Conservation (phyloP, 2,888 invertebrate species). For the Pammene aurita region DNA sequence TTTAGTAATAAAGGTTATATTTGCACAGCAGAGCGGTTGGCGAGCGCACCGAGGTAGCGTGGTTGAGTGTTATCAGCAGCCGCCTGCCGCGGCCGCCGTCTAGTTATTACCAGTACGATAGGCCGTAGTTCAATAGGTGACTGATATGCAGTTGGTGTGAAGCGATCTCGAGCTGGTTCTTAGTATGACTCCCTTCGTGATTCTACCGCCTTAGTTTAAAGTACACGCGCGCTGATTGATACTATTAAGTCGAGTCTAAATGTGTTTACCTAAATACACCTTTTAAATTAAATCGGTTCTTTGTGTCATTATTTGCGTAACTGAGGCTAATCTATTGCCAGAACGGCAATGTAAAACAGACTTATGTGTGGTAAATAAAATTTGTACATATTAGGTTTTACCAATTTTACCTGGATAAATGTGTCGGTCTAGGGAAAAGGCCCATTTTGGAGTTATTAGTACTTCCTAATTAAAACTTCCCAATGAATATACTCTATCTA, state of each 20-base stretch:
- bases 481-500: no score
- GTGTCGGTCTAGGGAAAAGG: no score
- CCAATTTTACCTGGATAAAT: no score
- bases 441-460: no score
- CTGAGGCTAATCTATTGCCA: no score
- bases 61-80: conserved; percentile 74
- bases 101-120: conserved; percentile 82
- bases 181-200: conserved; percentile 47
- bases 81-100: conserved; percentile 78
- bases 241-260: not conserved
- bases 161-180: conserved; percentile 79
- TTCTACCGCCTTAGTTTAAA: conserved; percentile 36
- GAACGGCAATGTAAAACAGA: no score
- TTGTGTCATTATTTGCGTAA: no score
- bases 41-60: conserved; percentile 52
- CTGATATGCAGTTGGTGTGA: conserved; percentile 73
- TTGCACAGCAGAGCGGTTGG: conserved; percentile 41
- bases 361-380: no score
- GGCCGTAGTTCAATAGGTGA: conserved; percentile 85
- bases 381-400: no score
- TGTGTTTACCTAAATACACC: not conserved
- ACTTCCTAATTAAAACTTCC: no score
- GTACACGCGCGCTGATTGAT: conserved; percentile 1
- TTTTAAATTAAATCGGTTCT: not conserved
- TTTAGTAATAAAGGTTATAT: conserved; percentile 45